These are phyloP conservation scores for Ispidina lecontei DNA, from an alignment of 2,797 vertebrate genomes.

Conservation along the genomic window DNA sequence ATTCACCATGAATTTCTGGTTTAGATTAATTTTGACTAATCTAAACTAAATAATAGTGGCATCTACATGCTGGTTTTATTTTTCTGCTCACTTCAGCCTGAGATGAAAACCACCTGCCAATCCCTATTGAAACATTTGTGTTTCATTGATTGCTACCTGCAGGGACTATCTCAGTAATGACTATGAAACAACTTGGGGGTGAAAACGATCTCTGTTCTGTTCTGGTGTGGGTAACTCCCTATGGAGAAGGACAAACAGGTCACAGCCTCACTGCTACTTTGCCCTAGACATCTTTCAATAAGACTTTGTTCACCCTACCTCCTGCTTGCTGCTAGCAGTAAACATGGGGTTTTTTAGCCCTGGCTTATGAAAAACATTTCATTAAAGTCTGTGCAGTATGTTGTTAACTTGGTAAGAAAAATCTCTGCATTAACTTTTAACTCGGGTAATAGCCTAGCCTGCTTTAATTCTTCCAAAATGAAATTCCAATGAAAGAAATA, in stretches of 20 bases:
- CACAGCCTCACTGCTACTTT: slow-evolving; percentile 36
- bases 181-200: slow-evolving; percentile 37
- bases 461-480: slow-evolving; percentile 34
- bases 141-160: slow-evolving; percentile 69
- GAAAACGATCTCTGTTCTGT: slow-evolving; percentile 71
- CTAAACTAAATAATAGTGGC: background rate
- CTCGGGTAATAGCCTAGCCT: slow-evolving; percentile 4
- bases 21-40: background rate
- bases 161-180: slow-evolving; percentile 54
- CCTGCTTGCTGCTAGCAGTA: slow-evolving; percentile 45
- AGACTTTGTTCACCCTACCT: slow-evolving; percentile 41
- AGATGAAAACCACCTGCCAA: slow-evolving; percentile 50
- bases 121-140: slow-evolving; percentile 58
- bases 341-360: slow-evolving; percentile 27
- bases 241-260: slow-evolving; percentile 60
- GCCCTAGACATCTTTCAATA: slow-evolving; percentile 46
- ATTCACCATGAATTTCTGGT: background rate
- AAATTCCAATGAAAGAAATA: background rate
- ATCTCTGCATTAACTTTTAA: slow-evolving; percentile 33
- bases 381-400: slow-evolving; percentile 20
- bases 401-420: slow-evolving; percentile 46
- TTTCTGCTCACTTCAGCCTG: slow-evolving; percentile 45
- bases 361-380: slow-evolving; percentile 30
- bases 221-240: slow-evolving; percentile 46
- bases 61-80: slow-evolving; percentile 31